phyloP scores from a whole-genome alignment of 1,140 invertebrate species.

The Ephestia elutella region DNA sequence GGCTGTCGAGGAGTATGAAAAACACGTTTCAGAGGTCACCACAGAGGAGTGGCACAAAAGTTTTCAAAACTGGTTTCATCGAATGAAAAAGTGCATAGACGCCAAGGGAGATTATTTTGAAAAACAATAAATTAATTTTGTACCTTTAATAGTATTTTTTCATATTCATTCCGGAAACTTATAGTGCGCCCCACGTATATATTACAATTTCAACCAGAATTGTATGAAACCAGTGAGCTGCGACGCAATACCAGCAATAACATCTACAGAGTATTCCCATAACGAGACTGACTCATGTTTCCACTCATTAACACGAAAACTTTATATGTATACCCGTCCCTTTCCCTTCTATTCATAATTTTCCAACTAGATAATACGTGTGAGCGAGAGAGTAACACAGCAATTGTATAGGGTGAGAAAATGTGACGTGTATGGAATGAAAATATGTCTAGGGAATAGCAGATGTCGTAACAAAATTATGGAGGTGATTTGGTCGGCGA shows the following conservation, averaged over 20 bases:
- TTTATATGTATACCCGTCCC: conserved; percentile 22
- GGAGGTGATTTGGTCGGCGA: background rate
- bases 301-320: conserved; percentile 2
- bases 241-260: background rate
- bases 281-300: conserved; percentile 17
- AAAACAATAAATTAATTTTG: too few relatives aligned
- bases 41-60: too few relatives aligned
- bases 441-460: conserved; percentile 20
- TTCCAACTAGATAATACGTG: conserved; percentile 1
- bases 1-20: too few relatives aligned
- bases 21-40: too few relatives aligned
- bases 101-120: too few relatives aligned
- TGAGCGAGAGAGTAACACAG: conserved; percentile 19
- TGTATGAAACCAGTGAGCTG: too few relatives aligned
- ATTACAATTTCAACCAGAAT: too few relatives aligned
- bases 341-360: conserved; percentile 21
- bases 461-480: conserved; percentile 16
- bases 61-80: too few relatives aligned
- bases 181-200: too few relatives aligned
- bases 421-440: conserved; percentile 32
- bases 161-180: too few relatives aligned
- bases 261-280: conserved; percentile 5
- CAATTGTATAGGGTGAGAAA: conserved; percentile 28
- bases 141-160: too few relatives aligned
- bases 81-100: too few relatives aligned